Conservation (phyloP, 2,797 vertebrate species). For the Aeoliscus strigatus region DNA sequence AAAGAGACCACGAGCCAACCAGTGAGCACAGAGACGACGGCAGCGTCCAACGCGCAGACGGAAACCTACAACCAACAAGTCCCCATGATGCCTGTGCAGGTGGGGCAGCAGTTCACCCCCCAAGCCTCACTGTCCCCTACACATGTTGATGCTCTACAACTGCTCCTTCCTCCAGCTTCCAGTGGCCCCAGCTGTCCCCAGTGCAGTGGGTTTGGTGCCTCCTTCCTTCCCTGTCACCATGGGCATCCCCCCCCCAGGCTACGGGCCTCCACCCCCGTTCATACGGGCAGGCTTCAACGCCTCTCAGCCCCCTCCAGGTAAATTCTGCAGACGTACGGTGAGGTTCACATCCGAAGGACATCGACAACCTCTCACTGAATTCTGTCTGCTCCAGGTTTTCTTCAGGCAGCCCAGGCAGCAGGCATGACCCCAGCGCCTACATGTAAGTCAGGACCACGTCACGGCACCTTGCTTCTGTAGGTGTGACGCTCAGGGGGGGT, state of each 20-base stretch:
- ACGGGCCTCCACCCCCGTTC: slow-evolving; percentile 90
- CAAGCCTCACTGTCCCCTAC: too few species aligned
- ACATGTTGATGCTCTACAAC: too few species aligned
- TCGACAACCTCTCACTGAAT: not conserved
- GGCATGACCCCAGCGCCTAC: slow-evolving; percentile 65
- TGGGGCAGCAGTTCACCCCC: too few species aligned
- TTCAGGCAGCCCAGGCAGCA: slow-evolving; percentile 86
- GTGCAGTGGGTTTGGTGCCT: slow-evolving; percentile 89
- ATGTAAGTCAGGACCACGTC: slow-evolving; percentile 61
- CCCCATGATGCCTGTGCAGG: slow-evolving; percentile 91
- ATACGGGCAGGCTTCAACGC: slow-evolving; percentile 90
- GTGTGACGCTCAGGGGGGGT: too few species aligned
- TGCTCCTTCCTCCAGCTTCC: slow-evolving; percentile 79
- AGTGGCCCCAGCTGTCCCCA: slow-evolving; percentile 86
- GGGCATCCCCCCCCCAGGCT: slow-evolving; percentile 95
- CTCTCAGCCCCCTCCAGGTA: slow-evolving; percentile 95
- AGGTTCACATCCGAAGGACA: not conserved
- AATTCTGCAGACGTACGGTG: slow-evolving; percentile 3
- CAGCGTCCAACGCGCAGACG: slow-evolving; percentile 77
- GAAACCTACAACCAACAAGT: slow-evolving; percentile 89
- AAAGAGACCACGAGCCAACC: slow-evolving; percentile 83
- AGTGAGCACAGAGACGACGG: slow-evolving; percentile 71
- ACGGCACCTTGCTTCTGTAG: too few species aligned
- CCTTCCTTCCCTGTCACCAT: slow-evolving; percentile 90
- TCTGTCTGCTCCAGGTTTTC: slow-evolving; percentile 75